Percentiles rank a stretch among this genome's conserved stretches.
phyloP scores from a whole-genome alignment of 1,140 invertebrate genomes.

The Tetragnatha versicolor region DNA sequence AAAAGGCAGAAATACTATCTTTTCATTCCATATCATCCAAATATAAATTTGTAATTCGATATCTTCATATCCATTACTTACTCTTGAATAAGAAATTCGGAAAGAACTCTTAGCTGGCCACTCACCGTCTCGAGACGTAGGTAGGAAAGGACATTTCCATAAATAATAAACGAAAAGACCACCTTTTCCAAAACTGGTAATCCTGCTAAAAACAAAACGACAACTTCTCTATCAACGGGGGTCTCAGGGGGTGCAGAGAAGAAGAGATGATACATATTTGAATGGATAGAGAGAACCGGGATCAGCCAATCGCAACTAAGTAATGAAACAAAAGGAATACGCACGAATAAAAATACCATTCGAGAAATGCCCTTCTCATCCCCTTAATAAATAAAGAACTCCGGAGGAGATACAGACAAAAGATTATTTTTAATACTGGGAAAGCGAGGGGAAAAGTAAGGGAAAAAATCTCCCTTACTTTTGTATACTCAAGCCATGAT shows the following conservation, averaged over 20 bases:
- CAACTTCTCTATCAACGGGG: background rate
- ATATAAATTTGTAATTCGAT: too few species aligned
- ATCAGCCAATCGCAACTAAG: slow-evolving; percentile 40
- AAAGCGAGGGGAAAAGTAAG: background rate
- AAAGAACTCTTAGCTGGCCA: too few species aligned
- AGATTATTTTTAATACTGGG: slow-evolving; percentile 27
- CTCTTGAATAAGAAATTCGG: too few species aligned
- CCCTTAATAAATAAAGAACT: slow-evolving; percentile 35
- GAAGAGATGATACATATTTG: slow-evolving; percentile 36
- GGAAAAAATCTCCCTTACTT: slow-evolving; percentile 5
- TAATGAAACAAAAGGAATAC: slow-evolving; percentile 33
- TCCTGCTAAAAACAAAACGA: too few species aligned
- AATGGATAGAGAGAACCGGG: slow-evolving; percentile 12
- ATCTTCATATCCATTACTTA: too few species aligned
- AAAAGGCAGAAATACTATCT: too few species aligned
- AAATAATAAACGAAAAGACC: too few species aligned
- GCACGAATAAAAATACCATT: slow-evolving; percentile 1
- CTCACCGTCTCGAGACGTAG: too few species aligned
- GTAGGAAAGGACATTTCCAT: too few species aligned
- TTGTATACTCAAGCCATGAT: background rate
- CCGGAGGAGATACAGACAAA: background rate
- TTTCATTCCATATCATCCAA: too few species aligned
- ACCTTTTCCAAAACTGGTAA: too few species aligned
- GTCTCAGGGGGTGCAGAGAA: background rate
- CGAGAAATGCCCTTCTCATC: background rate